A percentile compares a stretch with the other conserved stretches of the same genome.
Evolutionary conservation across 2,888 invertebrate genomes (phyloP).

Genomic region (Drosophila nr. fundita): DNA sequence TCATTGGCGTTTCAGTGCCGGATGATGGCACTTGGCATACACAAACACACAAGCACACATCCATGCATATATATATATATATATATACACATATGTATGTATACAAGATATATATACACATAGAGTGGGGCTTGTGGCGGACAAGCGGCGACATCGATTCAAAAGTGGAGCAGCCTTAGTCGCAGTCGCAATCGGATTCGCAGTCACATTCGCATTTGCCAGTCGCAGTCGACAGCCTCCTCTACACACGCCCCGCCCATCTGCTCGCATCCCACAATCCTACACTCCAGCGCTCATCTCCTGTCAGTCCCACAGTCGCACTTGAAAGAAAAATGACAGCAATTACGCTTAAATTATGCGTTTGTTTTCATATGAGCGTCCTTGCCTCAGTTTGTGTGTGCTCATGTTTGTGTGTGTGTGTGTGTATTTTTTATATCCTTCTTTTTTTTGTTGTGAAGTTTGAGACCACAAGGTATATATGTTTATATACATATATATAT

Average conservation of each 20-base stretch:
- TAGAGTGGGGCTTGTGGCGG: conserved; percentile 37
- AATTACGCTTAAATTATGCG: conserved; percentile 82
- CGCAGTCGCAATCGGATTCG: conserved; percentile 27
- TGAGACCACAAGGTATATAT: neutral
- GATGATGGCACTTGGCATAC: conserved; percentile 62
- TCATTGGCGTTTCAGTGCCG: conserved; percentile 74
- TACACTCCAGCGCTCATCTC: neutral
- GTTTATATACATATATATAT: neutral
- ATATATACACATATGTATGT: neutral
- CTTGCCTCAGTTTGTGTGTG: conserved; percentile 58
- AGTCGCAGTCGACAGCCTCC: conserved; percentile 14
- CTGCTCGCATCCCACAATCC: neutral
- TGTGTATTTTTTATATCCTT: conserved; percentile 22
- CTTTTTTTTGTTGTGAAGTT: neutral
- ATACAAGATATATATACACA: neutral
- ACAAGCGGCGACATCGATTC: conserved; percentile 58
- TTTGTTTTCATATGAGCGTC: conserved; percentile 79
- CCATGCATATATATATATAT: too few relatives aligned
- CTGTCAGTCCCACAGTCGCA: conserved; percentile 34
- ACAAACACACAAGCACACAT: neutral
- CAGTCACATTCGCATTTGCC: conserved; percentile 24
- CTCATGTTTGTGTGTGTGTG: conserved; percentile 22
- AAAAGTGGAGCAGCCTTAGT: conserved; percentile 58
- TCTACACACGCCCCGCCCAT: neutral
- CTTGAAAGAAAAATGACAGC: conserved; percentile 80